Base-by-base conservation (phyloP, 2,113 vertebrate species). In the Cacatua alba region DNA sequence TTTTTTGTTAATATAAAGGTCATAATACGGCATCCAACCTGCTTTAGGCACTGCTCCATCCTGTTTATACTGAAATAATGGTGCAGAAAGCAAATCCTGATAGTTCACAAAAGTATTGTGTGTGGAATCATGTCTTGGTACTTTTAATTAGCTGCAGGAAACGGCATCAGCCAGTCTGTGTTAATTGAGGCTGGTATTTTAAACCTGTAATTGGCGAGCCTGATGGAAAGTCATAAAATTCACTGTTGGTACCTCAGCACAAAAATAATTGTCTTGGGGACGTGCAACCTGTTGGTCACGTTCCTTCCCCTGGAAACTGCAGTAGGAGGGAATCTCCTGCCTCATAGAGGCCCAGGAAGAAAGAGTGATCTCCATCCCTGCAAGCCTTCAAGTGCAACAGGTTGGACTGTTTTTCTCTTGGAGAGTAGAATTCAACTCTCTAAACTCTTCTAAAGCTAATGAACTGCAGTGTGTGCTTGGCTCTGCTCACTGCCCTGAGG, bases 111-210 rank as follows among this genome's bases (percentile, higher is more conserved):
- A 86, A 95, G 80, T 68, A 11, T 29, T 39, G 5, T 31, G 21
- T 35, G 86, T 63, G 60, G 64, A 69, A 88, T 78, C 6, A 4
- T 31, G 7, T 48, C 74, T 82, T 41, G 81, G 96, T 88, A 39
- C 79, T 82, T 57, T 57, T 93, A 97, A 96, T 96, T 82, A 96
- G 94, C 51, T 48, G 46, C 63, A 79, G 14, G 25, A 78, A 94
- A 20, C 75, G 31, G 65, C 90, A 9, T 88, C 37, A 16, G 72
- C 86, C 77, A 21, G 57, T 78, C 82, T 28, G 33, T 82, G 81
- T 95, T 97, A 92, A 97, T 91, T 92, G 95, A 94, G 85, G 79
- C 78, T 93, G 91, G 81, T 93, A 70, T 80, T 70, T 80, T 44
- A 92, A 92, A 88, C 91, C 84, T 81, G 52, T 89, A 93, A 77